Evolutionary conservation across 2,797 vertebrate genomes (phyloP), one percentile per base, ranked within the genome.

Genomic region (Chaetophractus vellerosus): DNA sequence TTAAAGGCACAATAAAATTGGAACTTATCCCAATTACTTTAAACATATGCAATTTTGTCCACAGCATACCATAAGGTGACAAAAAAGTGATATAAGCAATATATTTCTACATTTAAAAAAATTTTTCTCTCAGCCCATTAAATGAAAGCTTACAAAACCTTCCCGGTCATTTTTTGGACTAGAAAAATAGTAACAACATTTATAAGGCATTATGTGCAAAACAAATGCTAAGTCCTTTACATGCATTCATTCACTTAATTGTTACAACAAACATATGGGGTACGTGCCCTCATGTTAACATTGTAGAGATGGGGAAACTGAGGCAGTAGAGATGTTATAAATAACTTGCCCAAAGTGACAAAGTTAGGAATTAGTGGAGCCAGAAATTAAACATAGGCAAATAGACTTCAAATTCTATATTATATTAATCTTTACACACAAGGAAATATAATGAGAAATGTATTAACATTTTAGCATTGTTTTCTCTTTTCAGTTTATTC

Each of bases 401-500:
- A 9, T 68, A 28, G 50, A 19, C 6, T 36, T 21, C 24, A 74
- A 59, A 59, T 57, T 86, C 57, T 80, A 5, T 55, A 33, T 66
- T 86, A 76, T 57, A 76, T 57, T 41, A 31, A 63, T 26, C 38
- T 66, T 79, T 64, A 38, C 31, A 15, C 2, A 87, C 50, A 63
- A 10, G 80, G 15, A 81, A 61, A 38, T 36, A 6, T 69, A 63
- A 63, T 38, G 41, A 82, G 14, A 86, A 90, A 69, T 86, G 50
- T 68, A 85, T 75, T 63, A 75, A 38, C 38, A 81, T 61, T 12
- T 68, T 55, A 57, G 33, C 10, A 15, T 74, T 89, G 85, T 12
- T 79, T 86, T 90, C 48, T 26, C 28, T 79, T 84, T 33, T 45
- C 23, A 21, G 36, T 61, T 78, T 78, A 86, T 71, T 90, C 87